A percentile compares a stretch with the other conserved stretches of the same genome.
Evolutionary conservation across 2,888 invertebrate species (phyloP).

Genomic region (Idaea straminata): DNA sequence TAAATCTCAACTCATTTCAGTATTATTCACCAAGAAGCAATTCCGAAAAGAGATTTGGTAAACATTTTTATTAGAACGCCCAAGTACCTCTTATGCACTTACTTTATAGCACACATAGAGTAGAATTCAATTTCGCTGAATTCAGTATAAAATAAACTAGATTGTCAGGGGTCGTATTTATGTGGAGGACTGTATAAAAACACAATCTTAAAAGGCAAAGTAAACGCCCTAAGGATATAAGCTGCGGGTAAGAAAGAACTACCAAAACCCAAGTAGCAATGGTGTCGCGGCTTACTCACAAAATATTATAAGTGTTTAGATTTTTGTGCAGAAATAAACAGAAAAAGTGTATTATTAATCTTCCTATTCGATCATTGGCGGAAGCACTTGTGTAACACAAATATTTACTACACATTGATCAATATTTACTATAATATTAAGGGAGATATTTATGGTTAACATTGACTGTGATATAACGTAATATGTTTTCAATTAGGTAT

Average conservation of each 20-base stretch:
- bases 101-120: slow-evolving; percentile 38
- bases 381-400: not conserved
- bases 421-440: slow-evolving; percentile 4
- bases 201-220: slow-evolving; percentile 46
- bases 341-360: slow-evolving; percentile 15
- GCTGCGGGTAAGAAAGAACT: slow-evolving; percentile 31
- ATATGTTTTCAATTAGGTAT: too few relatives aligned
- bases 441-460: slow-evolving; percentile 13
- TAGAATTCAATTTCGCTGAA: slow-evolving; percentile 52
- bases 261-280: slow-evolving; percentile 25
- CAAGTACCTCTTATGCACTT: slow-evolving; percentile 44
- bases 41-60: slow-evolving; percentile 38
- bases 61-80: slow-evolving; percentile 46
- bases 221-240: slow-evolving; percentile 46
- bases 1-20: not conserved
- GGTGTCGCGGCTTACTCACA: slow-evolving; percentile 26
- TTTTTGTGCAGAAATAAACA: slow-evolving; percentile 28
- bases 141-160: slow-evolving; percentile 54
- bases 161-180: slow-evolving; percentile 51
- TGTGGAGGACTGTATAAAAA: slow-evolving; percentile 49
- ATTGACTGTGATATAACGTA: too few relatives aligned
- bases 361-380: slow-evolving; percentile 8
- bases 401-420: not conserved
- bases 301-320: slow-evolving; percentile 34
- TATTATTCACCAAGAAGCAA: slow-evolving; percentile 22